Evolutionary conservation across 2,113 vertebrate species (phyloP).

Genomic region (Malurus melanocephalus): DNA sequence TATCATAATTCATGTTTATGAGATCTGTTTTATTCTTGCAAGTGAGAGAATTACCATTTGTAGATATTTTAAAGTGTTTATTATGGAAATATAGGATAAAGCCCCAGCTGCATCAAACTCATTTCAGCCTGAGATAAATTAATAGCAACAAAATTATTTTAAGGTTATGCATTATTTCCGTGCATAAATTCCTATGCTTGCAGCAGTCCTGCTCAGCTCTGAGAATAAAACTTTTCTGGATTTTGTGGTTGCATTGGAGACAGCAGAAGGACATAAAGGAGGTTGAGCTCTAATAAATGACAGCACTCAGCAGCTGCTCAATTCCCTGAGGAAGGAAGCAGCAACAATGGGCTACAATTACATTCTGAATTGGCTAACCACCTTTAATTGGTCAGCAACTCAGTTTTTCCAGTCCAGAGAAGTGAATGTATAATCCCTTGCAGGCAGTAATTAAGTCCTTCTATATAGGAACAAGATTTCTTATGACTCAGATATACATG

Average conservation of each 20-base stretch:
- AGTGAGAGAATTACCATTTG: neutral
- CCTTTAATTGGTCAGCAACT: constrained; percentile 8
- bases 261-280: neutral
- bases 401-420: neutral
- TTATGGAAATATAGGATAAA: neutral
- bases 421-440: neutral
- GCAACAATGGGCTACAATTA: neutral
- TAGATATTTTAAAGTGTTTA: neutral
- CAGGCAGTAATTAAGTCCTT: constrained; percentile 3
- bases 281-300: neutral
- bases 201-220: neutral
- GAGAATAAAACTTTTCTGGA: neutral
- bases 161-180: neutral
- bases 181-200: neutral
- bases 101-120: neutral
- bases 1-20: neutral
- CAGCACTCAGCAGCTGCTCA: neutral
- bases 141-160: neutral
- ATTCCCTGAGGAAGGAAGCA: neutral
- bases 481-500: neutral
- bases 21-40: neutral
- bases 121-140: neutral
- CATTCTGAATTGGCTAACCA: neutral
- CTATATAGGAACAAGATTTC: neutral
- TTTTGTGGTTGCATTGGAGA: neutral